Evolutionary conservation across 2,797 vertebrate species (phyloP), one percentile per base, ranked within the genome.

Genomic region (Pitangus sulphuratus): DNA sequence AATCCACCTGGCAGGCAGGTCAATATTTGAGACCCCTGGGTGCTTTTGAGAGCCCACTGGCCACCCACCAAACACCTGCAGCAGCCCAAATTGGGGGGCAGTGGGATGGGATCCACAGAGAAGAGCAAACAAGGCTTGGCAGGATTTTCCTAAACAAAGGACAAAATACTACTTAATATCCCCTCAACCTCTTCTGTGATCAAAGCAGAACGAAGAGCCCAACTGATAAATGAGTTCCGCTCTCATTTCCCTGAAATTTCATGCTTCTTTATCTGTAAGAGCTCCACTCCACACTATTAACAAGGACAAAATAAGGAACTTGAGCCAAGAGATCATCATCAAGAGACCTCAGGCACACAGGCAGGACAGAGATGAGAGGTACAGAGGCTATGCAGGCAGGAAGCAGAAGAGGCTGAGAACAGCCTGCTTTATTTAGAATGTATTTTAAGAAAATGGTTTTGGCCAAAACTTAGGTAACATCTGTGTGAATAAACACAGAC

Each of bases 41-140:
- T 1, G 1, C 80, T 90, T 90, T 4, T 1, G 2, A 35, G 17
- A 87, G 12, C 12, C 0, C 0, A 8, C 0, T 1, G 1, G 45
- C 45, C 4, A 2, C 11, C 15, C n/a, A 79, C 2, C 17, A 58
- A 87, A 76, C 3, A 12, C 6, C 50, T 75, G 37, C 20, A 45
- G 62, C 62, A 85, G 57, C 15, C 17, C 31, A 56, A 84, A 30
- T 1, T 0, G 3, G 9, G 31, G 24, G 39, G 14, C 9, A 82
- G 44, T 12, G 62, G 47, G 60, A 53, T 83, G 47, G 35, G 31
- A 71, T 31, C 26, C 6, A 1, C 3, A 22, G 18, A 84, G 31
- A 42, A 53, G 8, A 76, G 12, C 11, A 40, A 75, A 66, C 0
- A 1, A 18, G 31, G 6, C 11, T 10, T 26, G 54, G 37, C 30